phyloP scores from a whole-genome alignment of 2,888 invertebrate species.

The Seladonia tumulorum region DNA sequence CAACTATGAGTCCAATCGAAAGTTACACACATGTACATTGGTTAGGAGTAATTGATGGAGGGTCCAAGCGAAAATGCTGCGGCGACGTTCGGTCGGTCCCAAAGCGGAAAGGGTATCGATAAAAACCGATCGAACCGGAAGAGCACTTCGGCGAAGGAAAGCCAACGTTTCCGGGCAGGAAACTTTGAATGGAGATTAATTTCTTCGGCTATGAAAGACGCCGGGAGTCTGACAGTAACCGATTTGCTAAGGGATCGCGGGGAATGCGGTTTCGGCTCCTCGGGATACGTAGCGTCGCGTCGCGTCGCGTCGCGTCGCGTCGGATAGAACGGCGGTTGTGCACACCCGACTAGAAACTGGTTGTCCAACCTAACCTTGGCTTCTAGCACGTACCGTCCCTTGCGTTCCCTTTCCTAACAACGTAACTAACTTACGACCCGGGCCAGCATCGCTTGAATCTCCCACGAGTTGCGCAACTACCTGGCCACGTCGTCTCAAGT shows the following conservation, averaged over 20 bases:
- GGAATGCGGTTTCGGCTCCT: slow-evolving; percentile 64
- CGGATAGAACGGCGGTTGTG: neutral
- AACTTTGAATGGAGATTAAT: slow-evolving; percentile 71
- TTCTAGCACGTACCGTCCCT: slow-evolving; percentile 39
- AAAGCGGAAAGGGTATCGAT: neutral
- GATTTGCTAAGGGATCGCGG: slow-evolving; percentile 67
- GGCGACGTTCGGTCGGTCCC: neutral
- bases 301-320: slow-evolving; percentile 18
- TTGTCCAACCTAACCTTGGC: slow-evolving; percentile 56
- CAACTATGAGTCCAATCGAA: neutral
- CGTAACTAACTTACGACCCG: slow-evolving; percentile 56
- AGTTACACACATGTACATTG: neutral
- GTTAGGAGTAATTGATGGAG: neutral
- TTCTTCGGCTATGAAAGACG: slow-evolving; percentile 46
- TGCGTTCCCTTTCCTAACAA: slow-evolving; percentile 36
- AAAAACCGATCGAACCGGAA: neutral
- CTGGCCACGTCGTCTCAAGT: slow-evolving; percentile 15
- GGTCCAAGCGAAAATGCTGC: neutral
- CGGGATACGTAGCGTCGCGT: slow-evolving; percentile 36
- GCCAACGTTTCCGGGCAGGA: slow-evolving; percentile 9
- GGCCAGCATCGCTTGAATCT: slow-evolving; percentile 41
- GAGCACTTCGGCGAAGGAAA: neutral
- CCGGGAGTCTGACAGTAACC: slow-evolving; percentile 62
- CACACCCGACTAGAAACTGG: slow-evolving; percentile 23
- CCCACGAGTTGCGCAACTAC: slow-evolving; percentile 40